Base-by-base conservation (phyloP, 2,797 vertebrate genomes). In the Petrocephalus schoutedeni region DNA sequence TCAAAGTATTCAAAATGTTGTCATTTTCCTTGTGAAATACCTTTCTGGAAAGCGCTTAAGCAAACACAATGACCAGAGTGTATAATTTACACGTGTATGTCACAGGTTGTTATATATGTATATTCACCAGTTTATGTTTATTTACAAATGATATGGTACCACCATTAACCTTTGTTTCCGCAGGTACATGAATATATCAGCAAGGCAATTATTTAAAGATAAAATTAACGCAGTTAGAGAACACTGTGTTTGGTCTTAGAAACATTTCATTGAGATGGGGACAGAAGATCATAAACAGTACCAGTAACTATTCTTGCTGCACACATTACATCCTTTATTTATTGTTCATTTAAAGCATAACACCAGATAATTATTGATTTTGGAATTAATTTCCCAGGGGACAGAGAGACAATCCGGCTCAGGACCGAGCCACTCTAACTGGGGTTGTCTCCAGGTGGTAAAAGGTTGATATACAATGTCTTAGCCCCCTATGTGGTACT, bases 311-410 rank as follows among this genome's bases (percentile, higher is more conserved):
- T 59, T 23, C 83, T 59, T 49, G 16, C 41, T 19, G 45, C 23
- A 83, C 41, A n/a, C 58, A 53, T 88, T 88, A 67, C 28, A 23
- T 28, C 54, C 51, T 58, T 86, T 64, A 86, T 86, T 86, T 88
- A 58, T 85, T 67, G 67, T 16, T 71, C 84, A 56, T 88, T 74
- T 77, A 86, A 77, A 88, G 32, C 84, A 86, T 58, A 56, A 84
- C 64, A 64, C 82, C 51, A 80, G 51, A 86, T 71, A 88, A 88
- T 86, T 64, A 88, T 56, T 71, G 83, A 86, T 88, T 67, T 85
- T 36, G 83, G 49, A 85, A 59, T 85, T 85, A 85, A 85, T 88
- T 88, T 85, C 87, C 87, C 49, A 10, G 4, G 84, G 67, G 84
- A 57, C 32, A 32, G 41, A n/a, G 74, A 54, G 32, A 71, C 88